Percentiles rank a stretch among this genome's conserved stretches.
Evolutionary conservation across 2,888 invertebrate species (phyloP).

Genomic region (Brenthis daphne): DNA sequence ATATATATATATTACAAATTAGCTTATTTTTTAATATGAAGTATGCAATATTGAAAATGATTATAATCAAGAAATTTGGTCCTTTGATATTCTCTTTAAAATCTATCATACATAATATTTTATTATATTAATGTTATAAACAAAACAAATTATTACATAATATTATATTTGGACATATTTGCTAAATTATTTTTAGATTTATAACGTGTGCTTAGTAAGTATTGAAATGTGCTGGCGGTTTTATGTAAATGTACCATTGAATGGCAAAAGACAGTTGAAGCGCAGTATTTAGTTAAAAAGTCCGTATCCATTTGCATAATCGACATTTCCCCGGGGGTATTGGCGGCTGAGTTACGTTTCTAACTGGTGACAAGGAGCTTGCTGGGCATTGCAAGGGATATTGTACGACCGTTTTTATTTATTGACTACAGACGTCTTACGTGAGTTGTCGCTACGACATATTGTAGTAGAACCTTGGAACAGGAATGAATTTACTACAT

Average conservation of each 20-base stretch:
- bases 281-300: slow-evolving; percentile 56
- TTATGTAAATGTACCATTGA: slow-evolving; percentile 38
- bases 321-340: slow-evolving; percentile 78
- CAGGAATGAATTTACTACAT: neutral
- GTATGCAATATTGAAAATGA: neutral
- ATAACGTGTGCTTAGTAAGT: slow-evolving; percentile 13
- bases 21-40: neutral
- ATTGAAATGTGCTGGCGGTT: slow-evolving; percentile 15
- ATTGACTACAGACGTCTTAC: slow-evolving; percentile 52
- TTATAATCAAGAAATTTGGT: neutral
- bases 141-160: too few relatives aligned
- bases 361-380: slow-evolving; percentile 65
- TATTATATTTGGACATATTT: too few relatives aligned
- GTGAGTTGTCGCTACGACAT: slow-evolving; percentile 32
- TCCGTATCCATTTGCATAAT: slow-evolving; percentile 74
- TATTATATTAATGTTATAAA: too few relatives aligned
- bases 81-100: too few relatives aligned
- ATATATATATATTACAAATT: neutral
- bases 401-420: slow-evolving; percentile 69
- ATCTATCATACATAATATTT: too few relatives aligned
- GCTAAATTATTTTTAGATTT: neutral
- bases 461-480: slow-evolving; percentile 14
- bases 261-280: slow-evolving; percentile 39
- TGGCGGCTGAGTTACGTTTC: slow-evolving; percentile 76
- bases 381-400: slow-evolving; percentile 66